Percentiles rank a stretch among this genome's conserved stretches.
Evolutionary conservation across 2,797 vertebrate species (phyloP).

Genomic region (Parauchenoglanis punctatus): DNA sequence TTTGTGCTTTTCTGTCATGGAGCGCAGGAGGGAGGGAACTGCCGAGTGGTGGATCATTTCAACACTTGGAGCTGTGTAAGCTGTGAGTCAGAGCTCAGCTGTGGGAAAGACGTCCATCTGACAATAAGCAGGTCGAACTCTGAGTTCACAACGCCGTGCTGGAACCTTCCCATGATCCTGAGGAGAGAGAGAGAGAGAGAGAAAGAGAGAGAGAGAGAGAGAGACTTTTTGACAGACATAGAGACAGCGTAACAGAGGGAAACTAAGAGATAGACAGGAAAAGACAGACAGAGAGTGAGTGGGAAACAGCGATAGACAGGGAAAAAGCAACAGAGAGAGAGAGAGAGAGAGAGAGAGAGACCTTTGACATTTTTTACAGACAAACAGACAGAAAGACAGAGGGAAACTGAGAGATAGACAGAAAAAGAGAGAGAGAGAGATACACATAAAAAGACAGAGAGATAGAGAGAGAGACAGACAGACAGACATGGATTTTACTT

Average conservation of each 20-base stretch:
- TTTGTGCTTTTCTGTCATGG: constrained; percentile 28
- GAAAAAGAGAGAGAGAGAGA: neutral
- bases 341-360: neutral
- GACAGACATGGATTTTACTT: neutral
- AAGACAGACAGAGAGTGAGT: neutral
- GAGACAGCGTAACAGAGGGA: too few species aligned
- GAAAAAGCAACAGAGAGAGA: neutral
- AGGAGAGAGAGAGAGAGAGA: neutral
- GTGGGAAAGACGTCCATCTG: constrained; percentile 76
- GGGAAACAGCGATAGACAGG: too few species aligned
- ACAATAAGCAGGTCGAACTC: constrained; percentile 76
- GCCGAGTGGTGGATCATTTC: constrained; percentile 68
- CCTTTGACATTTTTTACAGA: neutral
- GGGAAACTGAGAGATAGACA: too few species aligned
- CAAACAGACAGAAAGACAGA: neutral
- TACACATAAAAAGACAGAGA: neutral
- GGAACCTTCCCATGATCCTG: constrained; percentile 54
- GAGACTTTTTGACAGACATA: neutral
- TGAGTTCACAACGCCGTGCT: constrained; percentile 51
- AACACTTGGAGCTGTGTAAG: constrained; percentile 71
- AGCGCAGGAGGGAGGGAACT: constrained; percentile 56
- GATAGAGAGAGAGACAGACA: neutral
- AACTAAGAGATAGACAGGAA: too few species aligned
- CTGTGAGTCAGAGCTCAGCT: constrained; percentile 72
- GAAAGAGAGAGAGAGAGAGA: neutral